These are phyloP conservation scores for Phymanthus crucifer DNA, from an alignment of 92 coral and sea anemone species.

Conservation along the genomic window DNA sequence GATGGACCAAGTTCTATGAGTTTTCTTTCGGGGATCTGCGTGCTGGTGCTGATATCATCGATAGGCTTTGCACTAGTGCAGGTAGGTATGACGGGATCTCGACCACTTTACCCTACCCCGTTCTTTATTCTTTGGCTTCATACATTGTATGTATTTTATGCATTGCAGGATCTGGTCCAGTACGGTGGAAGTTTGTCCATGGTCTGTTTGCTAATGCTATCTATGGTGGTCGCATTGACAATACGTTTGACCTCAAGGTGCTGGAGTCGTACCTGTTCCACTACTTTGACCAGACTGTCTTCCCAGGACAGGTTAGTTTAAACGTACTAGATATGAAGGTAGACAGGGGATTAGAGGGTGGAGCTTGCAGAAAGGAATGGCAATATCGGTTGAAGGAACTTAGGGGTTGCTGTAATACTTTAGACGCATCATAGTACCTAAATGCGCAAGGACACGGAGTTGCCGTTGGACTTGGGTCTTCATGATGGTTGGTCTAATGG, in stretches of 20 bases:
- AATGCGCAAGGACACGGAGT: too few species aligned
- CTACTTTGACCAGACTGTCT: slow-evolving; percentile 90
- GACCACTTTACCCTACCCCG: too few species aligned
- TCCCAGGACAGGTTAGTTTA: slow-evolving; percentile 49
- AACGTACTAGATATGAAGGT: too few species aligned
- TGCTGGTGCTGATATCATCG: slow-evolving; percentile 97
- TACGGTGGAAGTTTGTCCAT: slow-evolving; percentile 94
- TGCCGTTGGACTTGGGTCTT: too few species aligned
- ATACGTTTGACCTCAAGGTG: slow-evolving; percentile 88
- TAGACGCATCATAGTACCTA: too few species aligned
- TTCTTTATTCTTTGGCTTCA: too few species aligned
- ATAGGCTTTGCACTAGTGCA: slow-evolving; percentile 85
- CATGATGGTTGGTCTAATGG: background rate
- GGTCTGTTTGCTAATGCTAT: slow-evolving; percentile 94
- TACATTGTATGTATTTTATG: background rate
- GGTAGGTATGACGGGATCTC: slow-evolving; percentile 44
- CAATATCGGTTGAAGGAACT: too few species aligned
- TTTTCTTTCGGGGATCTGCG: slow-evolving; percentile 96
- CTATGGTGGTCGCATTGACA: slow-evolving; percentile 96
- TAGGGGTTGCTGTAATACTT: too few species aligned
- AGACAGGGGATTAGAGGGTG: too few species aligned
- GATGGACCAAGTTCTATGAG: slow-evolving; percentile 99
- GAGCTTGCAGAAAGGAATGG: too few species aligned
- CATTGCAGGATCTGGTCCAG: slow-evolving; percentile 65
- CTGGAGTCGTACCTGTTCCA: slow-evolving; percentile 90